Percentiles rank a stretch among this genome's conserved stretches.
Conservation (phyloP, 2,113 vertebrate species). For the Eonycteris spelaea region DNA sequence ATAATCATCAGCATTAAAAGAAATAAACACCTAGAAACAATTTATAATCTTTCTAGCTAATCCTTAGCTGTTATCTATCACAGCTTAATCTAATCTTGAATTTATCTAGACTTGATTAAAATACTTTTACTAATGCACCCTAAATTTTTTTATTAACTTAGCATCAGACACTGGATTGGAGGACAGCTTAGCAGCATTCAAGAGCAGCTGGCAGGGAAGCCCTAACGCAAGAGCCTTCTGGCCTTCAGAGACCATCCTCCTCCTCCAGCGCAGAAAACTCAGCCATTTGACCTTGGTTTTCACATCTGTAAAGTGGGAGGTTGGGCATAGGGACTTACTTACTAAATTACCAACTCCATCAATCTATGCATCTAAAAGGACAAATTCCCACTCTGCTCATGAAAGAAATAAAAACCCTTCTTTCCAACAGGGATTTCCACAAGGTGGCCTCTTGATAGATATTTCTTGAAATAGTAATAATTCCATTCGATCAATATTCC, state of each 20-base stretch:
- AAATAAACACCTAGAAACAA: conserved; percentile 5
- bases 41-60: neutral
- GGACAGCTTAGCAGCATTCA: neutral
- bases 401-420: neutral
- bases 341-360: neutral
- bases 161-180: neutral
- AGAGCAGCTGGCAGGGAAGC: neutral
- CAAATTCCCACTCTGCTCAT: neutral
- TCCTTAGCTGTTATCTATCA: neutral
- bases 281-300: neutral
- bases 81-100: conserved; percentile 8
- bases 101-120: conserved; percentile 5
- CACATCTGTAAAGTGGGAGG: neutral
- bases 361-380: neutral
- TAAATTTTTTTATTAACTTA: conserved; percentile 22
- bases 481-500: neutral
- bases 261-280: neutral
- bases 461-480: neutral
- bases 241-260: neutral
- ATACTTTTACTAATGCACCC: neutral
- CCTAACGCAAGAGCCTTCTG: neutral
- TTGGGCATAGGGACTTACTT: neutral
- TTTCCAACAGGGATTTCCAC: conserved; percentile 4
- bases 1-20: neutral
- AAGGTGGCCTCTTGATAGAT: neutral